phyloP scores from a whole-genome alignment of 2,888 invertebrate species.

The Bellardia bayeri region DNA sequence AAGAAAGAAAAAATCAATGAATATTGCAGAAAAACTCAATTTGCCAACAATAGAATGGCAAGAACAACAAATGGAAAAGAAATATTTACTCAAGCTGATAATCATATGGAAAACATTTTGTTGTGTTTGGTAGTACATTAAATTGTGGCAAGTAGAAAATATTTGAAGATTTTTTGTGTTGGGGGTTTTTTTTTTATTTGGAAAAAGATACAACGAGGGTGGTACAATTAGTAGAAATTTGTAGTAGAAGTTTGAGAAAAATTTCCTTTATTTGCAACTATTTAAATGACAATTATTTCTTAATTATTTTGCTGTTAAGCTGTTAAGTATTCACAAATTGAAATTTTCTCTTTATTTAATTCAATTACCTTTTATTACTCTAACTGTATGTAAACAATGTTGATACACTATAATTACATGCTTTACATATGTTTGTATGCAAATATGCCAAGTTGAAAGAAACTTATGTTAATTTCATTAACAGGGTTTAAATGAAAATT shows the following conservation, averaged over 20 bases:
- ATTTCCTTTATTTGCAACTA: too few relatives aligned
- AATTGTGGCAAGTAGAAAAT: slow-evolving; percentile 9
- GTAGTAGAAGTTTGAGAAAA: too few relatives aligned
- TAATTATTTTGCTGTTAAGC: neutral
- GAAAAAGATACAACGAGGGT: slow-evolving; percentile 12
- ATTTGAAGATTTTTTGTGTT: neutral
- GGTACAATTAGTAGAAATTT: neutral
- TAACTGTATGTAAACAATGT: neutral
- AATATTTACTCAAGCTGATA: slow-evolving; percentile 37
- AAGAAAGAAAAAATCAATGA: slow-evolving; percentile 32
- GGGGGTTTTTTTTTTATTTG: neutral
- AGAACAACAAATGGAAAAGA: slow-evolving; percentile 1
- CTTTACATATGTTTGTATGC: slow-evolving; percentile 3
- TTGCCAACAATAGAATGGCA: slow-evolving; percentile 10
- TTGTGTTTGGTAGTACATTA: slow-evolving; percentile 17
- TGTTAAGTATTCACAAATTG: neutral
- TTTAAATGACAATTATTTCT: neutral
- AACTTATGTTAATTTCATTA: slow-evolving; percentile 61
- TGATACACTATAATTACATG: neutral
- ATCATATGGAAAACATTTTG: slow-evolving; percentile 35
- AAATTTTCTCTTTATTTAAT: neutral
- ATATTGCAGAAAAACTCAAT: slow-evolving; percentile 43
- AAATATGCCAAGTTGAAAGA: neutral
- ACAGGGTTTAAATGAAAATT: slow-evolving; percentile 28
- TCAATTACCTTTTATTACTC: slow-evolving; percentile 1